Percentiles rank a stretch among this genome's conserved stretches.
phyloP scores from a whole-genome alignment of 2,888 invertebrate genomes.

The Campopleginae sp. region DNA sequence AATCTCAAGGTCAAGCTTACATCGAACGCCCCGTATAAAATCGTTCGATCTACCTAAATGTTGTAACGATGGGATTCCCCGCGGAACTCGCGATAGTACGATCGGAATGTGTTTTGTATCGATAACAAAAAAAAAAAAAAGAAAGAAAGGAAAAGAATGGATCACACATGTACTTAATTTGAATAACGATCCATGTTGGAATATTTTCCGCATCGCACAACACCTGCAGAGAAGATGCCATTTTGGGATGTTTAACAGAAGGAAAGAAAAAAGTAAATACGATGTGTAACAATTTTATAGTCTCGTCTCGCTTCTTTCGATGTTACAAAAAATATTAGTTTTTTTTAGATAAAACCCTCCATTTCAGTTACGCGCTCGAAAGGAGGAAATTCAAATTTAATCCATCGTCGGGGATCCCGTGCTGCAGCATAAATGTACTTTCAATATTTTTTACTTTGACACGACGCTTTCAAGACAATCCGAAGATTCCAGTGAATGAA shows the following conservation, averaged over 20 bases:
- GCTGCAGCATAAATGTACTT: background rate
- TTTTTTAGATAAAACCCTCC: conserved; percentile 17
- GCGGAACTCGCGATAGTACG: conserved; percentile 51
- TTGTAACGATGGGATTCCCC: conserved; percentile 45
- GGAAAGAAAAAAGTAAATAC: conserved; percentile 34
- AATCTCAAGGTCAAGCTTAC: conserved; percentile 22
- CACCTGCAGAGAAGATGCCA: conserved; percentile 8
- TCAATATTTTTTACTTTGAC: background rate
- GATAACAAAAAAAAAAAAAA: conserved; percentile 66
- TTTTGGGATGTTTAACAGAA: conserved; percentile 40
- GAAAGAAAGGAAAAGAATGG: conserved; percentile 12
- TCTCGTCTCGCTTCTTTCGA: conserved; percentile 51
- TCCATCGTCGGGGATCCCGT: background rate
- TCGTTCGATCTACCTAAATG: conserved; percentile 49
- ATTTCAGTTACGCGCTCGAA: background rate
- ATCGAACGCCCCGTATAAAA: conserved; percentile 35
- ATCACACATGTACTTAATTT: conserved; percentile 59
- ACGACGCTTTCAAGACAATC: background rate
- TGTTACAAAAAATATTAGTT: background rate
- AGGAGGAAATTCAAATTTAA: background rate
- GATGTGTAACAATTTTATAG: conserved; percentile 40
- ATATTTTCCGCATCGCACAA: conserved; percentile 28
- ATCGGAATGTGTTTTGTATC: conserved; percentile 75
- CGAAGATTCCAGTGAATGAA: background rate
- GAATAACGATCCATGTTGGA: conserved; percentile 42